Conservation (phyloP, 2,888 invertebrate species). For the Platypus cylindrus region DNA sequence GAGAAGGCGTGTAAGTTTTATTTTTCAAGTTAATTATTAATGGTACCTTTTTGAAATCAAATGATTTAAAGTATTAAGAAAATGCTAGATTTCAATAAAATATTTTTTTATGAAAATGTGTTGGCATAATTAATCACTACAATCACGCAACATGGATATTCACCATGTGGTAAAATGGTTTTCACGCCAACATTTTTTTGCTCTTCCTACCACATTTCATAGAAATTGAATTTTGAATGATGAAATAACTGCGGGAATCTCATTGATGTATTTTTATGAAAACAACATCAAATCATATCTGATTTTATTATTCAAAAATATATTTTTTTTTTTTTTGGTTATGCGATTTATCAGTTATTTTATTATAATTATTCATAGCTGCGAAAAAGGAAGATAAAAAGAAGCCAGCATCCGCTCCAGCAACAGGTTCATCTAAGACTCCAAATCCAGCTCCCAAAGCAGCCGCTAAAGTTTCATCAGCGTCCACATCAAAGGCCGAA, state of each 20-base stretch:
- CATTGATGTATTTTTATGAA: not conserved
- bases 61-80: slow-evolving; percentile 1
- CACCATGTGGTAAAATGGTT: no score
- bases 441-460: slow-evolving; percentile 32
- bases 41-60: no score
- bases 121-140: no score
- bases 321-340: not conserved
- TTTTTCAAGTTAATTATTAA: no score
- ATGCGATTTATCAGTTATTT: not conserved
- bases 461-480: slow-evolving; percentile 34
- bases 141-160: no score
- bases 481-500: slow-evolving; percentile 20
- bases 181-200: no score
- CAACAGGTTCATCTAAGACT: slow-evolving; percentile 29
- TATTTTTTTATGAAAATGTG: no score
- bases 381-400: slow-evolving; percentile 43
- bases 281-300: not conserved
- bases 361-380: slow-evolving; percentile 13
- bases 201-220: no score
- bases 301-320: not conserved
- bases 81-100: not conserved
- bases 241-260: not conserved
- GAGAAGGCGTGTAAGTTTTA: slow-evolving; percentile 72
- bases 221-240: not conserved
- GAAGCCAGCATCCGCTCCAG: slow-evolving; percentile 35